Percentiles rank a stretch among this genome's conserved stretches.
phyloP scores from a whole-genome alignment of 2,797 vertebrate species.

The Bradypodion ventrale region DNA sequence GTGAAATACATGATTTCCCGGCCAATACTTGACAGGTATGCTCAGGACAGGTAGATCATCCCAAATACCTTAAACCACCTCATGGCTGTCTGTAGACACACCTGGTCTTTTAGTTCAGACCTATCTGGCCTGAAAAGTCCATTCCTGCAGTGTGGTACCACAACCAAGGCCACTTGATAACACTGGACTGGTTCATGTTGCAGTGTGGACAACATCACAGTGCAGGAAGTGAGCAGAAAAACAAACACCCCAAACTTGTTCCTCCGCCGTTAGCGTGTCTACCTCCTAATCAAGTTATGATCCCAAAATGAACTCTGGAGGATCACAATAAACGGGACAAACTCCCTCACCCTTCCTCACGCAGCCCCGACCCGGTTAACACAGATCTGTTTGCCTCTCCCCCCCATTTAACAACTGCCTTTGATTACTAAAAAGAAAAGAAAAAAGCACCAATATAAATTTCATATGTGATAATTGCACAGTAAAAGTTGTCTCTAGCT shows the following conservation, averaged over 20 bases:
- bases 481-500: slow-evolving; percentile 46
- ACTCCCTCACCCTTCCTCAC: neutral
- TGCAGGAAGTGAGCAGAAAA: neutral
- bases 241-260: neutral
- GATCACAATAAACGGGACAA: slow-evolving; percentile 35
- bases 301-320: slow-evolving; percentile 49
- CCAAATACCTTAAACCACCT: no score
- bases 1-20: no score
- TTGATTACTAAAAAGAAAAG: slow-evolving; percentile 69
- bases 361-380: neutral
- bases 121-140: no score
- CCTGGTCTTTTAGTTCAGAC: neutral
- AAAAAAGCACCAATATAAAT: slow-evolving; percentile 74
- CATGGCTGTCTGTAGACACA: neutral
- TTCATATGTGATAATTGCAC: slow-evolving; percentile 50
- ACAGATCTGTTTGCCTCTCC: slow-evolving; percentile 49
- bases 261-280: neutral
- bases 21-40: no score
- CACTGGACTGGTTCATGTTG: slow-evolving; percentile 14
- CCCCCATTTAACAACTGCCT: slow-evolving; percentile 56
- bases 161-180: slow-evolving; percentile 20
- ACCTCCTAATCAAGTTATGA: slow-evolving; percentile 40
- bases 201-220: slow-evolving; percentile 37
- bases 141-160: neutral
- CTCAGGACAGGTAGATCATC: no score